Evolutionary conservation across 2,888 invertebrate genomes (phyloP), one percentile per base, ranked within the genome.

Genomic region (Orthosia gracilis): DNA sequence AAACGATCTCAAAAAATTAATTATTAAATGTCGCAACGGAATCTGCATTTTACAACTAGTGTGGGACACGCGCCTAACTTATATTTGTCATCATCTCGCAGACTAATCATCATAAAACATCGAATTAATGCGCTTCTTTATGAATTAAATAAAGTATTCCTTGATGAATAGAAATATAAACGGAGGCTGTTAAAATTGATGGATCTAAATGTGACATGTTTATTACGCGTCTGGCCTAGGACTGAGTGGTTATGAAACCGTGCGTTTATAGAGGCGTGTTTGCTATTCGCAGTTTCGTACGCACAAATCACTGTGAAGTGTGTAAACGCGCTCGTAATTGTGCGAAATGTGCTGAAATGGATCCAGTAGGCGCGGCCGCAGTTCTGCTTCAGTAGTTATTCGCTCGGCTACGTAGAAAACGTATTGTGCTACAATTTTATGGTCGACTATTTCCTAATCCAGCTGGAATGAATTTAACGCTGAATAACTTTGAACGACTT

Each of bases 101-200:
- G 69, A 83, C 83, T 82, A 87, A 90, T 90, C 84, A 89, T 81
- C 87, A 89, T 91, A 90, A 89, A 90, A 64, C 75, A 85, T 80
- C 73, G 68, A 71, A 87, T 89, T 88, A 89, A 85, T 82, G 76
- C 74, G 81, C 69, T 84, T 86, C 79, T 80, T 79, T 82, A 87
- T 74, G 59, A 86, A 84, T 88, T 79, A 69, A 78, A 84, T 78
- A 79, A 84, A 84, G 67, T 80, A 82, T 80, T 84, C 61, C 40
- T 61, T 78, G 85, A 78, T 85, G 76, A 83, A 82, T 80, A 81
- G 74, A 80, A 76, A 80, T 82, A 82, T 81, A 82, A 86, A 81
- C 67, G 66, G 21, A 68, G 68, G 73, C 73, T 68, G 75, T 78
- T 68, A 81, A 75, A 79, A 85, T 62, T 75, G 80, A 88, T 85